Evolutionary conservation across 2,797 vertebrate species (phyloP), one percentile per base, ranked within the genome.

Genomic region (Salmo trutta): DNA sequence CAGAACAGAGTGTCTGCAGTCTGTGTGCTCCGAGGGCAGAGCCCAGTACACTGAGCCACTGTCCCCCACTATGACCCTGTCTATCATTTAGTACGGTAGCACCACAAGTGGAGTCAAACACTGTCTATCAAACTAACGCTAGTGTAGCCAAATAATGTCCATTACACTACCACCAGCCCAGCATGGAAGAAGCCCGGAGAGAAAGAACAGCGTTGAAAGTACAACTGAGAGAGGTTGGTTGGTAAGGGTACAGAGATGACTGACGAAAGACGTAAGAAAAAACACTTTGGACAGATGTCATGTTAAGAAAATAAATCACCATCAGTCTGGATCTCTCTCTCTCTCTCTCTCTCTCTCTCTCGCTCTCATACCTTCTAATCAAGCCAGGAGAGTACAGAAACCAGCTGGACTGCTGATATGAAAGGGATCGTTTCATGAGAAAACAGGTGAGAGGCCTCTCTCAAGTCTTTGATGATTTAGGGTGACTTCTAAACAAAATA

Each of bases 371-470:
- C 82, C 90, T 81, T 89, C 80, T 89, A 89, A 91, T 92, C 89
- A 91, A 12, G 73, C 75, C 81, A 21, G 71, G 76, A 47, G 73
- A 78, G 75, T 82, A 91, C 78, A 80, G 56, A 73, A 89, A 84
- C 73, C 92, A 93, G 92, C 93, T 93, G 92, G 85, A 67, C 56
- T 0, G 2, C 75, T 1, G 5, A 74, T 82, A 75, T 91, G 88
- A 92, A 92, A 90, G 88, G 75, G 52, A 75, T 79, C 62, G 24
- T 82, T 90, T 90, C 86, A 90, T 51, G 79, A 71, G 82, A 53
- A 75, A 82, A 24, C 92, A 93, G 92, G 91, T 93, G 92, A 93
- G 86, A 91, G 66, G 70, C 79, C 75, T 92, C 92, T 73, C 64
- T 17, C 33, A 0, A 0, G 71, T 21, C 87, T 83, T 73, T 81